Evolutionary conservation across 2,797 vertebrate species (phyloP), one percentile per base, ranked within the genome.

Genomic region (Coilia nasus): DNA sequence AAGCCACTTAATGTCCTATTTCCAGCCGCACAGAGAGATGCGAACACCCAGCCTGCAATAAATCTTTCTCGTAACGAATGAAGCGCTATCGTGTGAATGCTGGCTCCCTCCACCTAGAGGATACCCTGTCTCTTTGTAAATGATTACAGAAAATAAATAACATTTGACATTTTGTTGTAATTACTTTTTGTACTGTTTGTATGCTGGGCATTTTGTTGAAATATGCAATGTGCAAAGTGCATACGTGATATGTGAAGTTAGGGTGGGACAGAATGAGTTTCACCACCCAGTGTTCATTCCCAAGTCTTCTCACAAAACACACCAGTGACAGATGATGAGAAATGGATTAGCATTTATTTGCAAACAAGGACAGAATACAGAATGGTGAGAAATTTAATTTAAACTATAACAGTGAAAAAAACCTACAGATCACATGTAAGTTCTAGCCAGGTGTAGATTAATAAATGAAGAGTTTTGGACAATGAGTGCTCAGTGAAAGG

Each of bases 291-390:
- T 28, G 64, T 31, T 28, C 25, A 62, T 62, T 21, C 3, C 62
- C 11, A 78, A 78, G 64, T 71, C 19, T 31, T 71, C 28, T 44
- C 15, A 44, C 17, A 78, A 35, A 78, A 78, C 35, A 78, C 31
- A 41, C 15, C 9, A 78, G 19, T 44, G 71, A 41, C 15, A 78
- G 2, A 25, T 25, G n/a, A 35, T 41, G 71, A 44, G 71, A 78
- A 44, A 78, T 41, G 15, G 31, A 78, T 78, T 78, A 78, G 71
- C 71, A 17, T 78, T 78, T 78, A 78, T 44, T 78, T 78, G 71
- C 31, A 44, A 78, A 78, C 71, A 78, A 78, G 17, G 71, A 78
- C 31, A 78, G 19, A 78, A 44, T 78, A 31, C 2, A 78, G 15
- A 78, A 19, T 78, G 19, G 17, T 75, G 17, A 78, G 6, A 78